These are phyloP conservation scores for Hucho hucho DNA, from an alignment of 2,113 vertebrate species.

Conservation along the genomic window DNA sequence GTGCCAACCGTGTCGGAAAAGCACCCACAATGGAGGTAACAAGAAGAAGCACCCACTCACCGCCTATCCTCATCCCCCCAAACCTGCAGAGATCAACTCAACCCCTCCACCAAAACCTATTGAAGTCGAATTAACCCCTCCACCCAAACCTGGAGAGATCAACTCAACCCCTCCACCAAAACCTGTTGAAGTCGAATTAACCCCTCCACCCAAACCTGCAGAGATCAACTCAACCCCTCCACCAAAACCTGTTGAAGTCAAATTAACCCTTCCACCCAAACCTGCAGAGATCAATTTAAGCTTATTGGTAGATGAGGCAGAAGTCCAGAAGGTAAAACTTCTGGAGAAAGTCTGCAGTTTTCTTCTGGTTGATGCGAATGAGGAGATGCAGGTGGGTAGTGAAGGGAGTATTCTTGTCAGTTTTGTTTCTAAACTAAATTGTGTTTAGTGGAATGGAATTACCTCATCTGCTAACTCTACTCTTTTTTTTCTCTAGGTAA, in stretches of 20 bases:
- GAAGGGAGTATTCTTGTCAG: not conserved
- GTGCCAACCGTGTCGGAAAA: slow-evolving; percentile 91
- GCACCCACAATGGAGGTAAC: slow-evolving; percentile 85
- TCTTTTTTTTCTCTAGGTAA: slow-evolving; percentile 73
- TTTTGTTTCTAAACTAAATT: not conserved
- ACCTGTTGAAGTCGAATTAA: slow-evolving; percentile 25
- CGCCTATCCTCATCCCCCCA: slow-evolving; percentile 57
- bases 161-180: not conserved
- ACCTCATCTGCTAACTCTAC: not conserved
- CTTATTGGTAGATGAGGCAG: slow-evolving; percentile 72
- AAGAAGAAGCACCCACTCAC: slow-evolving; percentile 88
- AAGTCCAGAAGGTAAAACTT: slow-evolving; percentile 74
- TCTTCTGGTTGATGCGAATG: slow-evolving; percentile 94
- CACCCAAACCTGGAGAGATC: not conserved
- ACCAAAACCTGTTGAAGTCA: slow-evolving; percentile 32
- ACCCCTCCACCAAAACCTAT: slow-evolving; percentile 12
- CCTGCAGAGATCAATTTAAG: slow-evolving; percentile 44
- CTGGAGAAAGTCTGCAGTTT: slow-evolving; percentile 91
- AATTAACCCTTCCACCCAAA: slow-evolving; percentile 12
- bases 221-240: not conserved
- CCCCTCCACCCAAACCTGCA: not conserved
- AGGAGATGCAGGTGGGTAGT: slow-evolving; percentile 89
- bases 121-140: slow-evolving; percentile 17
- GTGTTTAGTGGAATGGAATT: not conserved
- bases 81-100: slow-evolving; percentile 30